Evolutionary conservation across 2,113 vertebrate species (phyloP), one percentile per base, ranked within the genome.

Genomic region (Podocnemis expansa): DNA sequence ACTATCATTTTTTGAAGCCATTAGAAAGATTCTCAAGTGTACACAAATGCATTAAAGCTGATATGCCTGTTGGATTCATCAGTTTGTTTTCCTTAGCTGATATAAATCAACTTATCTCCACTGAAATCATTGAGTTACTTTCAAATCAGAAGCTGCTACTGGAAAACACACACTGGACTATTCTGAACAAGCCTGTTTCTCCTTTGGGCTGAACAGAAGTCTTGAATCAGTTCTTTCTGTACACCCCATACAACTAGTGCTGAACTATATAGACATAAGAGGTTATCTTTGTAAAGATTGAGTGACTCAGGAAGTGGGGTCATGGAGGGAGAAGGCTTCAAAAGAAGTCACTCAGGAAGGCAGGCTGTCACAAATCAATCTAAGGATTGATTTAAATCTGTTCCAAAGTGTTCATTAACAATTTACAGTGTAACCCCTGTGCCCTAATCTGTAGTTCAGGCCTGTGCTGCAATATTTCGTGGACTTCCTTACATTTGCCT

Each of bases 51-150:
- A 27, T 90, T 38, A 70, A 70, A 38, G 63, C n/a, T 70, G 19
- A 38, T 16, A 70, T 38, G n/a, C 34, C 82, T 73, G 51, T 27
- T 81, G 1, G 3, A 70, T 73, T 58, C 80, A 79, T 41, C 78
- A 12, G 25, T 47, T 79, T 87, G 51, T 4, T 45, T 13, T 60
- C 70, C 56, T 25, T 3, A 84, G 1, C 8, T 70, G 76, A 31
- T 0, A 0, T 21, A 47, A 73, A 4, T n/a, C 31, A 47, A 41
- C 31, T 1, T 2, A 58, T n/a, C 80, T 2, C 1, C 4, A 67
- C 84, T 51, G 78, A 76, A 88, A 79, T 70, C 2, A 14, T n/a
- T 25, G 0, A 45, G 80, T 60, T 60, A 31, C 56, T 60, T 60
- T 60, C 14, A 60, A 60, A 31, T 11, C 56, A 45, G 17, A 79